Percentiles rank a stretch among this genome's conserved stretches.
phyloP scores from a whole-genome alignment of 2,113 vertebrate species.

The Scomber japonicus region DNA sequence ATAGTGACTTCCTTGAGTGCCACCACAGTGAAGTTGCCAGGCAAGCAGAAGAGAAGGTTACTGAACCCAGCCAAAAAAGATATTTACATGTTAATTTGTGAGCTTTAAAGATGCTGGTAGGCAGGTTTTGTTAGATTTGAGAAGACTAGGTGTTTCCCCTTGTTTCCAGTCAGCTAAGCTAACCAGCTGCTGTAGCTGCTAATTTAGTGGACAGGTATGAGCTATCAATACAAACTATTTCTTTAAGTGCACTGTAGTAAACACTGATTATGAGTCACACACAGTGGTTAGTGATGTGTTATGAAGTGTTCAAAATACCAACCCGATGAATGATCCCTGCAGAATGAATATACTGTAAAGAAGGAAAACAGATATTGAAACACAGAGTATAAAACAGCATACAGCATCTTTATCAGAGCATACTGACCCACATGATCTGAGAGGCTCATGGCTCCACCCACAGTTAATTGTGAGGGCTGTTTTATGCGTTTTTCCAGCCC shows the following conservation, averaged over 20 bases:
- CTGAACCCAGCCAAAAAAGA: too few relatives aligned
- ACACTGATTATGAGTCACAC: neutral
- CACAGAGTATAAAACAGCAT: neutral
- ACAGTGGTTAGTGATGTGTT: neutral
- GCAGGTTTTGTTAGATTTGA: too few relatives aligned
- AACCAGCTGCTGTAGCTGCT: neutral
- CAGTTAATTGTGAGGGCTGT: neutral
- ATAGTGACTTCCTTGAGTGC: too few relatives aligned
- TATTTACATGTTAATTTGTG: too few relatives aligned
- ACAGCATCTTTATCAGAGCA: neutral
- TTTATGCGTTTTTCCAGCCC: conserved; percentile 6
- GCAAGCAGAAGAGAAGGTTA: too few relatives aligned
- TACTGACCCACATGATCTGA: neutral
- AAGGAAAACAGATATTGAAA: conserved; percentile 18
- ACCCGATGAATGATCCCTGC: conserved; percentile 88
- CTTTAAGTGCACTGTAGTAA: neutral
- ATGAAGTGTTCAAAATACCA: conserved; percentile 25
- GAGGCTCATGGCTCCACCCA: neutral
- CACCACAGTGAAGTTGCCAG: too few relatives aligned
- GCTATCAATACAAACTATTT: neutral
- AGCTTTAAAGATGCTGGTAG: too few relatives aligned
- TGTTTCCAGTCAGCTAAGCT: neutral
- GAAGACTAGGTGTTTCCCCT: too few relatives aligned
- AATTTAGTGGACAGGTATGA: neutral
- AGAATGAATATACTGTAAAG: conserved; percentile 86